Evolutionary conservation across 2,797 vertebrate genomes (phyloP).

Genomic region (Liparis tanakae): DNA sequence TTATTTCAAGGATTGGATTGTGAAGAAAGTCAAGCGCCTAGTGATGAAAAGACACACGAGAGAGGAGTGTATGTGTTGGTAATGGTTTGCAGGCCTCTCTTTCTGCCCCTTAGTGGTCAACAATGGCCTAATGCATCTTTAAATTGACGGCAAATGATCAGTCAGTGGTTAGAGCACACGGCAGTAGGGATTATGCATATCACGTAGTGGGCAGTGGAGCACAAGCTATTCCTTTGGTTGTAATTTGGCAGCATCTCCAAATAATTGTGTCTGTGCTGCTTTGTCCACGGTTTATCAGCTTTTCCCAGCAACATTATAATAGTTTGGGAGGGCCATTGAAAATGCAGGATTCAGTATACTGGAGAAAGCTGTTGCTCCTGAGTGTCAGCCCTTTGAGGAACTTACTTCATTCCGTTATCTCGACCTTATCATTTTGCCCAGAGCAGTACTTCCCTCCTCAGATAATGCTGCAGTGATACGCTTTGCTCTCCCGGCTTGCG

Average conservation of each 20-base stretch:
- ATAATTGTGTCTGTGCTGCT: constrained; percentile 45
- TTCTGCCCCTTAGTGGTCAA: constrained; percentile 38
- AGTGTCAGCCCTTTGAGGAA: constrained; percentile 66
- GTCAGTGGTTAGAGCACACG: constrained; percentile 45
- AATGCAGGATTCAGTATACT: constrained; percentile 56
- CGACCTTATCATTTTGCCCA: constrained; percentile 70
- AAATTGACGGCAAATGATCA: constrained; percentile 52
- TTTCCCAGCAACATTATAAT: constrained; percentile 56
- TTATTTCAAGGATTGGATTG: constrained; percentile 7
- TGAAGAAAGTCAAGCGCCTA: not conserved
- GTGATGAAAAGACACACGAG: not conserved
- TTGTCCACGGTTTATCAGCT: constrained; percentile 63
- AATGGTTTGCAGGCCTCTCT: not conserved
- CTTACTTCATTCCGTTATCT: constrained; percentile 63
- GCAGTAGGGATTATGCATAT: constrained; percentile 56
- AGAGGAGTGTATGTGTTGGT: not conserved
- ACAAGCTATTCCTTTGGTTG: constrained; percentile 53
- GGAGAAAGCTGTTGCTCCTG: constrained; percentile 62
- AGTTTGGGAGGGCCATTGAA: constrained; percentile 42
- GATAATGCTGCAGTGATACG: constrained; percentile 73
- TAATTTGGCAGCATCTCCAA: constrained; percentile 67
- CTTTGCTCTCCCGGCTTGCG: constrained; percentile 59
- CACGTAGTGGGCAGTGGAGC: constrained; percentile 47
- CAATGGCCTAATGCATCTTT: constrained; percentile 31
- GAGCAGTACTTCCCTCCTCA: constrained; percentile 60